phyloP scores from a whole-genome alignment of 1,140 invertebrate genomes.

The Globodera ellingtonae region DNA sequence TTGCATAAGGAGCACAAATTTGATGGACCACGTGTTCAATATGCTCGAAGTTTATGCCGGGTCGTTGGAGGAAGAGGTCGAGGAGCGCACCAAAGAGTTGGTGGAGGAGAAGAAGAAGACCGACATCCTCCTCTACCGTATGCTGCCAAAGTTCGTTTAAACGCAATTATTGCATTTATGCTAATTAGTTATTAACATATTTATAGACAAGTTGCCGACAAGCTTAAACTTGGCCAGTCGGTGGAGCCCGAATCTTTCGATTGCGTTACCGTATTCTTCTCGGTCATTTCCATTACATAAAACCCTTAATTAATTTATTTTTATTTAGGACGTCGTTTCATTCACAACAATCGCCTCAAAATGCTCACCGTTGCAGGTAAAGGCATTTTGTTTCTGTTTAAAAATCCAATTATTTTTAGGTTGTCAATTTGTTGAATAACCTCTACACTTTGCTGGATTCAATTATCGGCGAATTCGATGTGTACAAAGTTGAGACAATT shows the following conservation, averaged over 20 bases:
- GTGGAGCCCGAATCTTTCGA: constrained; percentile 93
- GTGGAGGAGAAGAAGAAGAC: constrained; percentile 95
- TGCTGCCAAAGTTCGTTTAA: constrained; percentile 75
- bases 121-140: constrained; percentile 80
- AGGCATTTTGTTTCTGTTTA: constrained; percentile 65
- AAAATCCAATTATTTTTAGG: constrained; percentile 68
- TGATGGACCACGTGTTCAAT: constrained; percentile 82
- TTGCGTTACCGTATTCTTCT: constrained; percentile 92
- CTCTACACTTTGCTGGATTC: constrained; percentile 90
- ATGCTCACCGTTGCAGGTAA: constrained; percentile 80
- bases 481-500: constrained; percentile 77
- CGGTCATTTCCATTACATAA: constrained; percentile 68
- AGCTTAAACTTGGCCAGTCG: constrained; percentile 81
- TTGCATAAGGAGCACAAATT: constrained; percentile 68
- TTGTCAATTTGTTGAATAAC: constrained; percentile 92
- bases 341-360: constrained; percentile 94
- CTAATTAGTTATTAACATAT: not conserved
- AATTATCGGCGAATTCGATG: constrained; percentile 89
- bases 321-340: constrained; percentile 79
- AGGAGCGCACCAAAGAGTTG: constrained; percentile 86
- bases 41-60: constrained; percentile 85
- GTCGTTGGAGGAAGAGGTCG: constrained; percentile 81
- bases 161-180: not conserved
- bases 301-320: not conserved
- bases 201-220: constrained; percentile 69